Conservation (phyloP, 35 echinoderm and acorn worm species). For the Heliocidaris tuberculata region DNA sequence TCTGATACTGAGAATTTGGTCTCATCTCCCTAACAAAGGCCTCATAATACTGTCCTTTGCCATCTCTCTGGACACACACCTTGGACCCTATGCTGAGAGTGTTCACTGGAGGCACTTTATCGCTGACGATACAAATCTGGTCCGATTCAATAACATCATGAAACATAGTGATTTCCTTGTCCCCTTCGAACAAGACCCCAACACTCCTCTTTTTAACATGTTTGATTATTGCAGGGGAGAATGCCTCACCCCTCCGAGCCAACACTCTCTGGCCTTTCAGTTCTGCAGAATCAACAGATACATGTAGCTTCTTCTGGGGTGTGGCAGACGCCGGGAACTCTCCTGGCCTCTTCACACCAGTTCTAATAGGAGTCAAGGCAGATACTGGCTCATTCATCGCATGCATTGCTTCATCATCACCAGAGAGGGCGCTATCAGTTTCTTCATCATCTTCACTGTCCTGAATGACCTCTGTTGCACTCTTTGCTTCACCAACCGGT, state of each 20-base stretch:
- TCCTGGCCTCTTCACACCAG: conserved; percentile 37
- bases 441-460: conserved; percentile 29
- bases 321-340: conserved; percentile 67
- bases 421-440: conserved; percentile 32
- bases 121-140: conserved; percentile 63
- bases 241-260: conserved; percentile 56
- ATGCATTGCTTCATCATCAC: conserved; percentile 5
- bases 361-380: background rate
- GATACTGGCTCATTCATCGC: background rate
- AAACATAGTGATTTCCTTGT: conserved; percentile 49
- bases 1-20: conserved; percentile 50
- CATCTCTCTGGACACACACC: conserved; percentile 76
- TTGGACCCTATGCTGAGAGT: conserved; percentile 60
- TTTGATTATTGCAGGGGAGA: conserved; percentile 75
- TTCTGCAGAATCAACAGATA: conserved; percentile 68
- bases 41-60: conserved; percentile 60
- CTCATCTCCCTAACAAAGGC: conserved; percentile 58
- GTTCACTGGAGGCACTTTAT: conserved; percentile 67
- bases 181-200: conserved; percentile 72
- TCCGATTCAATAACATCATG: conserved; percentile 54
- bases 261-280: conserved; percentile 69
- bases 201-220: conserved; percentile 66
- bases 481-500: background rate
- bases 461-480: background rate
- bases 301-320: conserved; percentile 85